Evolutionary conservation across 2,797 vertebrate genomes (phyloP), one percentile per base, ranked within the genome.

Genomic region (Falco berigora): DNA sequence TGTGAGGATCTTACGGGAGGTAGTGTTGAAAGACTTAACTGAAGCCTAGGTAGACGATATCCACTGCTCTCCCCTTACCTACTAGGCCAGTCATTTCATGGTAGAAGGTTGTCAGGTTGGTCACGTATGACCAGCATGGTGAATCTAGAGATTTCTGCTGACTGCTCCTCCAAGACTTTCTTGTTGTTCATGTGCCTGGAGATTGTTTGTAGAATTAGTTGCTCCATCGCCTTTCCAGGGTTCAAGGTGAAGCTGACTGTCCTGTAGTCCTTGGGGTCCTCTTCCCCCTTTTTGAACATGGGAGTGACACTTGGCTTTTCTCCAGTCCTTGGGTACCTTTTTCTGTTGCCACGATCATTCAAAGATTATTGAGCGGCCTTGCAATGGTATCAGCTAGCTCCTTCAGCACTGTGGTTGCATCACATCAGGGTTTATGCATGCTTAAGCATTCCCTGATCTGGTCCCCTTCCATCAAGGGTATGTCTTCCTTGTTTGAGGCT

Each of bases 351-450:
- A 0, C 25, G 23, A 16, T 66, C 10, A 5, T 47, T 85, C 8
- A 55, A 1, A 68, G n/a, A 8, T 47, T 17, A 21, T 27, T 44
- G 42, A n/a, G 46, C 73, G 50, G 18, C 52, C 10, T 47, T 82
- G 30, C 50, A 62, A 7, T 62, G 42, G 15, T 27, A 28, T 71
- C 20, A 38, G 16, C 12, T 42, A 44, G 23, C 25, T 77, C 18
- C 21, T 38, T 93, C 36, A 50, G 28, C 59, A 55, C 19, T n/a
- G 9, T 73, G 24, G 28, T 12, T 63, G 44, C 16, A 23, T 63
- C 24, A 5, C 6, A 18, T 78, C 25, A n/a, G 40, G 13, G 28
- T 36, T 9, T 0, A 0, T 3, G 5, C 16, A 13, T 42, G 20
- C 50, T 42, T 28, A 55, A 44, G 16, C 49, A 28, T 85, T 42